Base-by-base conservation (phyloP, 2,888 invertebrate species). In the Euplagia quadripunctaria region DNA sequence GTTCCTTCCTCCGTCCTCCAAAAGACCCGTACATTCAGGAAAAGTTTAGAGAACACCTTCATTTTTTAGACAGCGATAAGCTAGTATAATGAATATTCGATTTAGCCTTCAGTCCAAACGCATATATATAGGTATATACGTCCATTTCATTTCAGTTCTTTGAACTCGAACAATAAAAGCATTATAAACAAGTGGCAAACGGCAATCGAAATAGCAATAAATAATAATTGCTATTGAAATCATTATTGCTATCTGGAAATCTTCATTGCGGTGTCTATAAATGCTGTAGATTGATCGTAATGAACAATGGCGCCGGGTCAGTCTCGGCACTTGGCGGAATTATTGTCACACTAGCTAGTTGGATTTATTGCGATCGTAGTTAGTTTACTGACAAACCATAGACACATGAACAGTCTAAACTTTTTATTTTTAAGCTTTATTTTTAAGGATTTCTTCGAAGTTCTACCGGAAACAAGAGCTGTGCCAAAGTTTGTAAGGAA, bases 211-310 rank as follows among this genome's bases (percentile, higher is more conserved):
- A 82, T 65, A 74, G 82, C 81, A 79, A 84, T 84, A 83, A 84
- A 82, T 84, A 81, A 81, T 84, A 82, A 81, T 84, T 84, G 81
- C 80, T 75, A 77, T 79, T 63, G 71, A 79, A 78, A 84, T 82
- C 69, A 75, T 83, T 78, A 84, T 81, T 85, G 80, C 74, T 80
- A 82, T 83, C 80, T 77, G 64, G 67, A 74, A 69, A 81, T 80
- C 77, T 80, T 85, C 84, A 85, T 82, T 82, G 79, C 14, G 41
- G 70, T 79, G 70, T 70, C 79, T 76, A 78, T 82, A 85, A 83
- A 81, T 78, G 76, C 51, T 71, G 75, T 78, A 79, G 81, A 84
- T 83, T 85, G 86, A 79, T 73, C 71, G 70, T 82, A 85, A 86
- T 85, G 83, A 82, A 70, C 41, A 42, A 3, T 31, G 85, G 85